A percentile compares a stretch with the other conserved stretches of the same genome.
Conservation (phyloP, 1,140 invertebrate species). For the roundworm (Caenorhabditis elegans) region WBcel235 BX284605.5:19424501-19425000, state of each 20-base stretch:
- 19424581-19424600: not conserved
- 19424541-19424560: not conserved
- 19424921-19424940: not conserved
- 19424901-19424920: not conserved
- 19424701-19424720: not conserved
- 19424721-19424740: not conserved
- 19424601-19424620: not conserved
- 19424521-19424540: not conserved
- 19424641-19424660: not conserved
- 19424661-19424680: not conserved
- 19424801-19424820: not conserved
- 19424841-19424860: not conserved
- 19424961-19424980: not conserved
- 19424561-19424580: not conserved
- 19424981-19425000: not conserved
- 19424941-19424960: not conserved
- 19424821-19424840: not conserved
- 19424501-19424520: not conserved
- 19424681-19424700: not conserved
- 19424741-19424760: not conserved
- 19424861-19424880: not conserved
- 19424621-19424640: not conserved
- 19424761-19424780: no score
- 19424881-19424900: not conserved
- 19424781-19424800: not conserved